Evolutionary conservation across 2,888 invertebrate species (phyloP), one percentile per base, ranked within the genome.

Genomic region (Sussaba pulchella): DNA sequence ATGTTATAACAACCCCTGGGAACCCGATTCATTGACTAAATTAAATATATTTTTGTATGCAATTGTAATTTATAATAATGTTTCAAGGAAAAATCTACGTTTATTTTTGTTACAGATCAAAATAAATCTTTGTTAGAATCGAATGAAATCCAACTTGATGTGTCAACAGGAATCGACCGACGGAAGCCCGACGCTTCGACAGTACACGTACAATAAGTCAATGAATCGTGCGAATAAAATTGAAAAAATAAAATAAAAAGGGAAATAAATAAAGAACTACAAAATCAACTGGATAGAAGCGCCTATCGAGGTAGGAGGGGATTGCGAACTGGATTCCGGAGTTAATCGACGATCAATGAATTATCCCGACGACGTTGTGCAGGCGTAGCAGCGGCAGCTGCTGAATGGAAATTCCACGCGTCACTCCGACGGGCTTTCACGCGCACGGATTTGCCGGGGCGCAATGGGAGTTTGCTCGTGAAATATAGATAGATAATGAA

Each of bases 391-490:
- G 75, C 43, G 36, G 64, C 69, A 70, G 43, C 24, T 52, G 61
- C 63, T 72, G 75, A 75, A 80, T 80, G 71, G 70, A 71, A 80
- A 80, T 76, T 80, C 75, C 80, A 72, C 45, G 43, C 66, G 75
- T 75, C 74, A 75, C 66, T 67, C 45, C 43, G 71, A 52, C 71
- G 66, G 41, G 64, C 61, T 39, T 64, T 70, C 50, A 39, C 66
- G 21, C 47, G 75, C 75, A 67, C 66, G 71, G 75, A 80, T 80
- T 80, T 67, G 67, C 59, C 24, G 54, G 50, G 10, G 61, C 41
- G 19, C 31, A 45, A 21, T 50, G 66, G 43, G 63, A 9, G 19
- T 67, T 45, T 19, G 67, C 2, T 63, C 71, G 71, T 67, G 71
- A 54, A 59, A 66, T 71, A 71, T 64, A 50, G 71, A 74, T 64